phyloP scores from a whole-genome alignment of 2,797 vertebrate species.

The Oreonectes daqikongensis region DNA sequence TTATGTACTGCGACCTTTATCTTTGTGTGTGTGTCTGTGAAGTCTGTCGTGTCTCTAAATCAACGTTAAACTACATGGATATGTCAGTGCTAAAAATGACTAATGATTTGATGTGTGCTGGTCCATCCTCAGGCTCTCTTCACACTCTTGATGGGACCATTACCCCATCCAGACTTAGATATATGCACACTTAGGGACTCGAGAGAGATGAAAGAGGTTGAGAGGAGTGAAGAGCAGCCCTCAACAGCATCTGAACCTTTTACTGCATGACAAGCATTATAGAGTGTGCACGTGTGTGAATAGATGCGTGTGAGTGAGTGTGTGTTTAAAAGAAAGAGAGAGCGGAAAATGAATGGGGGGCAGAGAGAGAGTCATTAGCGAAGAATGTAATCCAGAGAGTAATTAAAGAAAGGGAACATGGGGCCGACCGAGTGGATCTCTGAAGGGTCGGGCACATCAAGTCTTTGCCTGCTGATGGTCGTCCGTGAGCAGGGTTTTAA shows the following conservation, averaged over 20 bases:
- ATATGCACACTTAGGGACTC: conserved; percentile 32
- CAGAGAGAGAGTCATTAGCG: conserved; percentile 55
- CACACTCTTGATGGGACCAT: conserved; percentile 36
- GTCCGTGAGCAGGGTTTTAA: conserved; percentile 69
- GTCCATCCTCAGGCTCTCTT: conserved; percentile 29
- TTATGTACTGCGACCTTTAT: conserved; percentile 9
- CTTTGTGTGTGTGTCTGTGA: not conserved
- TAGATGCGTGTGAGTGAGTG: conserved; percentile 33
- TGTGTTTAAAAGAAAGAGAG: conserved; percentile 29
- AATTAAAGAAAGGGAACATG: conserved; percentile 67
- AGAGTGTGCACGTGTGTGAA: not conserved
- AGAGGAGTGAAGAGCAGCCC: conserved; percentile 33
- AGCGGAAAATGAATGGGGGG: conserved; percentile 7
- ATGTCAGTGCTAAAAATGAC: conserved; percentile 37
- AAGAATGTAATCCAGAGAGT: conserved; percentile 67
- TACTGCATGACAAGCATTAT: conserved; percentile 2
- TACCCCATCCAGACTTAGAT: conserved; percentile 28
- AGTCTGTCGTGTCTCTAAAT: conserved; percentile 11
- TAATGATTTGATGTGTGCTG: conserved; percentile 37
- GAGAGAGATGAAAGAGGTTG: conserved; percentile 40
- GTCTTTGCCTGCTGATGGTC: conserved; percentile 63
- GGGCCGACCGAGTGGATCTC: conserved; percentile 48
- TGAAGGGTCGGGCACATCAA: conserved; percentile 58
- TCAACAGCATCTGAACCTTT: conserved; percentile 54
- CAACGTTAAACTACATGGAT: conserved; percentile 34